These are phyloP conservation scores for Andrena minutula DNA, from an alignment of 2,888 invertebrate genomes.

Conservation along the genomic window DNA sequence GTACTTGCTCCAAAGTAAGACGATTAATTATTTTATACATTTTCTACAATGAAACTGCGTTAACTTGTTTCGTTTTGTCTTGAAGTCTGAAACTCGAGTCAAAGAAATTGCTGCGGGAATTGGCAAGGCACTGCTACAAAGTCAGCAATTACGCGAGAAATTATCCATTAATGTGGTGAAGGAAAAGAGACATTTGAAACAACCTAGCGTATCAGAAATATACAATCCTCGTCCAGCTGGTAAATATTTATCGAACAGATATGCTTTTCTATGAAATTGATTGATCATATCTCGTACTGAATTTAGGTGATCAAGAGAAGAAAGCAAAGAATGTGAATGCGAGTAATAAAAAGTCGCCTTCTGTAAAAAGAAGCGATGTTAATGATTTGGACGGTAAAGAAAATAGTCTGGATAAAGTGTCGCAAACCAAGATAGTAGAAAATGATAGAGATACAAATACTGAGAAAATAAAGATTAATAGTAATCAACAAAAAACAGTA, in stretches of 20 bases:
- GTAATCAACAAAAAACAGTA: slow-evolving; percentile 8
- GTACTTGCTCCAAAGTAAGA: slow-evolving; percentile 79
- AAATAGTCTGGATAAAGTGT: not conserved
- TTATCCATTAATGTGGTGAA: slow-evolving; percentile 65
- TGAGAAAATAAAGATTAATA: slow-evolving; percentile 2
- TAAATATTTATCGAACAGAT: slow-evolving; percentile 19
- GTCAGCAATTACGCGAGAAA: slow-evolving; percentile 79
- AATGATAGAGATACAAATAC: not conserved
- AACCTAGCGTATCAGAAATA: slow-evolving; percentile 63
- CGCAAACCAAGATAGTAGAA: not conserved
- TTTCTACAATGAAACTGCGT: not conserved
- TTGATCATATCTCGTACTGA: not conserved
- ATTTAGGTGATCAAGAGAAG: slow-evolving; percentile 15
- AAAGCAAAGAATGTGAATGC: not conserved
- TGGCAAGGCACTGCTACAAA: slow-evolving; percentile 75
- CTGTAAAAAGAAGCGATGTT: not conserved
- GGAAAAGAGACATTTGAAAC: slow-evolving; percentile 62
- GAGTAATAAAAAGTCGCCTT: not conserved
- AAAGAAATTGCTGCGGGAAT: slow-evolving; percentile 79
- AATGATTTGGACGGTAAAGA: not conserved
- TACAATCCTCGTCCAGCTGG: slow-evolving; percentile 54
- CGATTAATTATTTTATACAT: not conserved
- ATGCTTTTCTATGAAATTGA: not conserved
- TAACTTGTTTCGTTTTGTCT: slow-evolving; percentile 27
- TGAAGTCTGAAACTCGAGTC: slow-evolving; percentile 62